Evolutionary conservation across 2,797 vertebrate genomes (phyloP).

Genomic region (Tokudaia tokunoshimensis): DNA sequence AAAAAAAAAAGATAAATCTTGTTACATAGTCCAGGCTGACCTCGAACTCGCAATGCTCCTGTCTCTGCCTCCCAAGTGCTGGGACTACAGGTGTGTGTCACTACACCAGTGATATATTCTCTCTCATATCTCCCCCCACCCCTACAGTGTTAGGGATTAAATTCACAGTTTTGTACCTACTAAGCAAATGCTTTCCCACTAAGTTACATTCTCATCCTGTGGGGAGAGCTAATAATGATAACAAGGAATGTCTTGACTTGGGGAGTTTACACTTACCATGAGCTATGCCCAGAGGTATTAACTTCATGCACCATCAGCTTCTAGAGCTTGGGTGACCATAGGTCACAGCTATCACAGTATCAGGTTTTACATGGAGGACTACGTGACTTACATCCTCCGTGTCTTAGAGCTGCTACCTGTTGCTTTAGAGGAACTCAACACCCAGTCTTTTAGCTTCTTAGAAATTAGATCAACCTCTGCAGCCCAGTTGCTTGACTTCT

Average conservation of each 20-base stretch:
- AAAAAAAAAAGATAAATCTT: not conserved
- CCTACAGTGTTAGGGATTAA: not conserved
- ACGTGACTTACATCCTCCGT: not conserved
- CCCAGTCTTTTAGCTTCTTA: not conserved
- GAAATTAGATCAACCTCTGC: not conserved
- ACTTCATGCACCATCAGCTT: not conserved
- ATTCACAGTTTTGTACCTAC: not conserved
- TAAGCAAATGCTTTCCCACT: not conserved
- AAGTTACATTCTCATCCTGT: not conserved
- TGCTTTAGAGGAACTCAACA: not conserved
- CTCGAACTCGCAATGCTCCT: not conserved
- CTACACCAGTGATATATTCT: not conserved
- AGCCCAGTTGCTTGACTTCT: not conserved
- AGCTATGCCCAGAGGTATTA: not conserved
- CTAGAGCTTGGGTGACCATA: not conserved
- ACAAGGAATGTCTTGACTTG: not conserved
- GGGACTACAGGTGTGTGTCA: not conserved
- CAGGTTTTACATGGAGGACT: not conserved
- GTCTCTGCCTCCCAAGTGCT: not conserved
- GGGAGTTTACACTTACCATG: accelerated
- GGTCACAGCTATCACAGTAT: not conserved
- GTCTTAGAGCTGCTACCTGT: not conserved
- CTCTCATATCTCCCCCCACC: no score
- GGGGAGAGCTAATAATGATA: not conserved
- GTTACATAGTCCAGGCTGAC: not conserved